These are phyloP conservation scores for Dendrocopos noguchii DNA, from an alignment of 2,113 vertebrate species.

Conservation along the genomic window DNA sequence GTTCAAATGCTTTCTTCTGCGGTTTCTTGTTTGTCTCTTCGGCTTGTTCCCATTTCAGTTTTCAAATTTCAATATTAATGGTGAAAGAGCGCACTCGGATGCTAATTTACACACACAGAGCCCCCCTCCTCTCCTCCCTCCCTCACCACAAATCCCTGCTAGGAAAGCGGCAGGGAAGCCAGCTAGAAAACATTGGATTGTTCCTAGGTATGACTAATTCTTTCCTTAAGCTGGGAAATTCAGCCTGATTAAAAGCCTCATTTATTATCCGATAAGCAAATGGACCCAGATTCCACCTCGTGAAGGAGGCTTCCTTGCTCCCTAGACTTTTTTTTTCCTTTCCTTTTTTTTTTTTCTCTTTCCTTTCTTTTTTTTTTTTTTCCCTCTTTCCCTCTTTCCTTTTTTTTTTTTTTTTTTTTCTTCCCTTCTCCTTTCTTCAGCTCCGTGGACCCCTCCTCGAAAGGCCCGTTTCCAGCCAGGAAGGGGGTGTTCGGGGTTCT, in stretches of 20 bases:
- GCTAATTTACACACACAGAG: not conserved
- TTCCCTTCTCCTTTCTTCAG: not conserved
- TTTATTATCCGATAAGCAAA: slow-evolving; percentile 76
- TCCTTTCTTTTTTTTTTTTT: no score
- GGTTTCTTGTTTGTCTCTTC: slow-evolving; percentile 18
- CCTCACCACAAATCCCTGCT: not conserved
- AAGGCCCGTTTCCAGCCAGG: not conserved
- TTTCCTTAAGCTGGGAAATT: slow-evolving; percentile 75
- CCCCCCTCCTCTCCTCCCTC: rapidly evolving
- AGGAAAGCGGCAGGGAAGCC: slow-evolving; percentile 26
- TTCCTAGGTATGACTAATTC: slow-evolving; percentile 74
- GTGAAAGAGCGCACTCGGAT: slow-evolving; percentile 27
- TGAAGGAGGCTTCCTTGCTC: slow-evolving; percentile 56
- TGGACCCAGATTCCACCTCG: slow-evolving; percentile 65
- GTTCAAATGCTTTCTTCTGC: slow-evolving; percentile 71
- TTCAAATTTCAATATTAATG: slow-evolving; percentile 67
- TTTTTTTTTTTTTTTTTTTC: not conserved
- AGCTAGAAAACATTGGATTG: slow-evolving; percentile 65
- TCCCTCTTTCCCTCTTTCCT: not conserved
- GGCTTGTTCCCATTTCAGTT: slow-evolving; percentile 51
- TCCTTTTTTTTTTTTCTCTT: not conserved
- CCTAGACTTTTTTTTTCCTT: not conserved
- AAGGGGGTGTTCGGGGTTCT: no score
- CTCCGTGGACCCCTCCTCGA: slow-evolving; percentile 4
- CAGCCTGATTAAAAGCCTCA: slow-evolving; percentile 74